A percentile compares a stretch with the other conserved stretches of the same genome.
These are phyloP conservation scores for Philypnodon macrostomus DNA, from an alignment of 2,797 vertebrate genomes.

Conservation along the genomic window DNA sequence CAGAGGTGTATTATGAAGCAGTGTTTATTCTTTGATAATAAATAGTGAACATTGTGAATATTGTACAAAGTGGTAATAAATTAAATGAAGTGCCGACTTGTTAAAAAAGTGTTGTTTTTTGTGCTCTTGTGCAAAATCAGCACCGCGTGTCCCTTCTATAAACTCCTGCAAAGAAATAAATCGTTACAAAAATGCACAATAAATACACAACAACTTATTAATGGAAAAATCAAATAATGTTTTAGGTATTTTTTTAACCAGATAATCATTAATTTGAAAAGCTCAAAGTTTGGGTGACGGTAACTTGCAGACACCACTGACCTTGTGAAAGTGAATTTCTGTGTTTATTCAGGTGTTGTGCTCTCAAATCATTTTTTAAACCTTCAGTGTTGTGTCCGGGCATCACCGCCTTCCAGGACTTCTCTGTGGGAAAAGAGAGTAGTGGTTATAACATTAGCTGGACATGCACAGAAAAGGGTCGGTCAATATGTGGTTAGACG, in stretches of 20 bases:
- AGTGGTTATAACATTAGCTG: neutral
- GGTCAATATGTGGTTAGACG: too few relatives aligned
- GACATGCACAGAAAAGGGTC: too few relatives aligned
- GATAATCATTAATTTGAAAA: too few relatives aligned
- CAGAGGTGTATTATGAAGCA: constrained; percentile 7
- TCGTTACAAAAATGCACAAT: too few relatives aligned
- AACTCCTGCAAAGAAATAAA: constrained; percentile 54
- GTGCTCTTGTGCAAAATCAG: constrained; percentile 69
- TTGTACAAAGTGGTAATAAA: constrained; percentile 34
- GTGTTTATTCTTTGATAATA: constrained; percentile 72
- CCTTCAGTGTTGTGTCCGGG: constrained; percentile 24
- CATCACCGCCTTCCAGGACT: constrained; percentile 39
- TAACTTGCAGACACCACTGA: too few relatives aligned
- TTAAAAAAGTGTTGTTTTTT: constrained; percentile 39
- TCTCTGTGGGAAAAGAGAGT: constrained; percentile 42
- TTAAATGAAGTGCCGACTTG: constrained; percentile 46
- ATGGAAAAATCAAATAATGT: too few relatives aligned
- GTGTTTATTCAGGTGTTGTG: constrained; percentile 54
- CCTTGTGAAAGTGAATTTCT: constrained; percentile 66
- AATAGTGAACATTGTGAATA: constrained; percentile 63
- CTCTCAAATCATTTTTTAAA: constrained; percentile 48
- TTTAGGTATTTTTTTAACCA: too few relatives aligned
- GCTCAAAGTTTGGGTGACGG: too few relatives aligned
- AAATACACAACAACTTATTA: too few relatives aligned
- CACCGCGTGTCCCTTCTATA: constrained; percentile 71